These are phyloP conservation scores for Lomographa bimaculata DNA, from an alignment of 2,888 invertebrate genomes.

Conservation along the genomic window DNA sequence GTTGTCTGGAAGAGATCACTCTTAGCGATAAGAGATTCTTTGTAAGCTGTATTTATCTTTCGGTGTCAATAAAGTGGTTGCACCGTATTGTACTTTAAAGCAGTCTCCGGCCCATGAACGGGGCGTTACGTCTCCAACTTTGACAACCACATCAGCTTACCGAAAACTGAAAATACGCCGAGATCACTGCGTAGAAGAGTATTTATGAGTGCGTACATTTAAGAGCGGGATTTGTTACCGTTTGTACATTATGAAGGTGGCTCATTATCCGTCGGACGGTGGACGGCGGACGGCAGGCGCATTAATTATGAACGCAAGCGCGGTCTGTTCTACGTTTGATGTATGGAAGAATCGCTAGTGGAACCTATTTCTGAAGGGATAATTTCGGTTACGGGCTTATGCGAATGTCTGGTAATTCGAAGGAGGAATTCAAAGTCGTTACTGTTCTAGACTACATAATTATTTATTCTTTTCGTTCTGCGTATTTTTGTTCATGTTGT, in stretches of 20 bases:
- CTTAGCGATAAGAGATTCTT: too few relatives aligned
- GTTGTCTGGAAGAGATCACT: too few relatives aligned
- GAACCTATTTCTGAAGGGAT: constrained; percentile 2
- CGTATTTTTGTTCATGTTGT: too few relatives aligned
- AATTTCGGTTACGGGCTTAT: too few relatives aligned
- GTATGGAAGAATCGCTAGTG: constrained; percentile 21
- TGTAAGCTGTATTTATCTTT: too few relatives aligned
- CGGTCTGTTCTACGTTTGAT: constrained; percentile 13
- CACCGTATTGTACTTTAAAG: too few relatives aligned
- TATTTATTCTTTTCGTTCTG: too few relatives aligned
- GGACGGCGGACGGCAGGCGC: constrained; percentile 18
- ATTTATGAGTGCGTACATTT: constrained; percentile 74
- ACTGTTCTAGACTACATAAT: too few relatives aligned
- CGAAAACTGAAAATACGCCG: constrained; percentile 79
- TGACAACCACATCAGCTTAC: constrained; percentile 44
- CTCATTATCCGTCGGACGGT: constrained; percentile 72
- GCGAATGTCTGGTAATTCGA: too few relatives aligned
- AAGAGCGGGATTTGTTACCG: constrained; percentile 69
- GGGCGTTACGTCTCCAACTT: constrained; percentile 2
- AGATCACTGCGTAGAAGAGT: constrained; percentile 65
- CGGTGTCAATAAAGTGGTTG: too few relatives aligned
- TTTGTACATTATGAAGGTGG: constrained; percentile 77
- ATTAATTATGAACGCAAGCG: constrained; percentile 31
- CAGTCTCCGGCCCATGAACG: neutral
- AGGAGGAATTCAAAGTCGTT: too few relatives aligned